These are phyloP conservation scores for Megaleporinus macrocephalus DNA, from an alignment of 2,113 vertebrate species.

Conservation along the genomic window DNA sequence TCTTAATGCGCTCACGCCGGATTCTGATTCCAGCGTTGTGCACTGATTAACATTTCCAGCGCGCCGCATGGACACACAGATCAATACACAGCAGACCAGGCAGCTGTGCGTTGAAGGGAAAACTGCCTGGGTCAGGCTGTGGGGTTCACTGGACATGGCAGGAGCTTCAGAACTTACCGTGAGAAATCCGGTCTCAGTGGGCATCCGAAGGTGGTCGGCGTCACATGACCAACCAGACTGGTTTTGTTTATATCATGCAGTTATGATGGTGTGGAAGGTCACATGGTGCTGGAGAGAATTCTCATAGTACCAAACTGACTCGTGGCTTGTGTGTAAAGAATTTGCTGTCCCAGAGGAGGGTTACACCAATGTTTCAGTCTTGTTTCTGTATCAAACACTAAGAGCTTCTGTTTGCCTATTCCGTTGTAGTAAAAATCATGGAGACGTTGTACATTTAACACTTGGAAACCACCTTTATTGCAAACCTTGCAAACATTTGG, in stretches of 20 bases:
- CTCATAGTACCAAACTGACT: neutral
- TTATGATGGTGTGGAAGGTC: neutral
- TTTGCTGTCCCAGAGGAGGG: slow-evolving; percentile 5
- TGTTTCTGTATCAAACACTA: neutral
- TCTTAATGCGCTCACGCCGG: slow-evolving; percentile 28
- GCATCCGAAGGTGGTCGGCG: slow-evolving; percentile 51
- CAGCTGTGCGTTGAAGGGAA: neutral
- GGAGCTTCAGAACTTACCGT: slow-evolving; percentile 36
- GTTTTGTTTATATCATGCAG: slow-evolving; percentile 40
- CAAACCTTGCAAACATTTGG: no score
- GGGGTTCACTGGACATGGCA: neutral
- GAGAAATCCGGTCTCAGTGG: slow-evolving; percentile 44
- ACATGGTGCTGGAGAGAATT: neutral
- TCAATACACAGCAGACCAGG: slow-evolving; percentile 29
- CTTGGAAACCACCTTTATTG: no score
- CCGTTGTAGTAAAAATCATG: no score
- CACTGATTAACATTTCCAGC: slow-evolving; percentile 44
- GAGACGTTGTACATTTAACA: no score
- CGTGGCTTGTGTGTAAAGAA: neutral
- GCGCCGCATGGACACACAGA: neutral
- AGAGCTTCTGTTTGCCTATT: no score
- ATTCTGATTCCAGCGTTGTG: slow-evolving; percentile 4
- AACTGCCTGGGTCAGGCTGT: neutral
- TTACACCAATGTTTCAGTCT: neutral
- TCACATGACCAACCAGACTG: slow-evolving; percentile 37